Base-by-base conservation (phyloP, 2,888 invertebrate genomes). In the Ischnus inquisitorius region DNA sequence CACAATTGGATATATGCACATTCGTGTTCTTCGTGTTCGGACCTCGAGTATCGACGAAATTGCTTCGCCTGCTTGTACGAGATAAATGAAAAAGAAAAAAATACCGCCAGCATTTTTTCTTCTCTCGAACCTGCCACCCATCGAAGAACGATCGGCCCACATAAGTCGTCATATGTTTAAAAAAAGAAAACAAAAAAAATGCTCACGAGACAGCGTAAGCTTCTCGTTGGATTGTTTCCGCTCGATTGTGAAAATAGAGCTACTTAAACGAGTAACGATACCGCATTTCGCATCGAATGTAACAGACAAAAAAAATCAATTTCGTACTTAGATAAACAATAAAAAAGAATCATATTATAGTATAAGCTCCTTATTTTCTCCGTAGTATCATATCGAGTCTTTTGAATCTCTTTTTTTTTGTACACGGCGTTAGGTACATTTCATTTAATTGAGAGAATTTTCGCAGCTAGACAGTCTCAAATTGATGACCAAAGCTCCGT, bases 371-470 rank as follows among this genome's bases (percentile, higher is more conserved):
- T 88, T 86, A 83, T 87, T 60, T 60, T 87, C 86, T 86, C 81
- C 85, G 62, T 87, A 88, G 87, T 87, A 89, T 89, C 87, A 82
- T 88, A 84, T 87, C 77, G 88, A 91, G 91, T 90, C 90, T 91
- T 90, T 89, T 86, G 80, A 89, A 89, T 90, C 88, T 87, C 88
- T 84, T 68, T 87, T 85, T 85, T 80, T 90, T 90, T 90, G 89
- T 90, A 91, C 90, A 90, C 87, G 86, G 88, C 84, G 86, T 86
- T 88, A 89, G 88, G 86, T 88, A 90, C 88, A 87, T 88, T 82
- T 79, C 86, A 77, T 83, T 86, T 57, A 78, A 82, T 65, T 69
- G 57, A 74, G 68, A 68, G 64, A 68, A 67, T 68, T 80, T 80
- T 72, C 64, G 60, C 83, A 68, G 54, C 77, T 46, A 64, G 67